Conservation (phyloP, 2,888 invertebrate species). For the Amiota minor region DNA sequence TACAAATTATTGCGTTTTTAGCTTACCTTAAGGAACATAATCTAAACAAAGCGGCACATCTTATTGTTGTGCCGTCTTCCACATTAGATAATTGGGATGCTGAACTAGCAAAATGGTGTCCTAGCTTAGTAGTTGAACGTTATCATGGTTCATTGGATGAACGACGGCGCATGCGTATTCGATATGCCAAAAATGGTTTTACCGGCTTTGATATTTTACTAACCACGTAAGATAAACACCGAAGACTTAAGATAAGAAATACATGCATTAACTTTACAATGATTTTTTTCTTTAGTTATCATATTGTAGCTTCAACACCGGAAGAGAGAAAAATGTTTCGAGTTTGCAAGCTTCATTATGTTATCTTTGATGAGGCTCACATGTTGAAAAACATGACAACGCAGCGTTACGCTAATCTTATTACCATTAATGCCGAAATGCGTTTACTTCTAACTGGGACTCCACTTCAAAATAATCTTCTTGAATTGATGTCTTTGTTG, state of each 20-base stretch:
- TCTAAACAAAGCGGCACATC: slow-evolving; percentile 84
- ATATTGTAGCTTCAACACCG: slow-evolving; percentile 80
- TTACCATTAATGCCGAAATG: slow-evolving; percentile 89
- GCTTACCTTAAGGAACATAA: slow-evolving; percentile 89
- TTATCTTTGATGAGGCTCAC: slow-evolving; percentile 97
- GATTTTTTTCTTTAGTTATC: slow-evolving; percentile 61
- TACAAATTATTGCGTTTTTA: slow-evolving; percentile 93
- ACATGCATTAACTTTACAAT: neutral
- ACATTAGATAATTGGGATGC: slow-evolving; percentile 92
- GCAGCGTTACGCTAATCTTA: slow-evolving; percentile 89
- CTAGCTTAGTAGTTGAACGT: slow-evolving; percentile 83
- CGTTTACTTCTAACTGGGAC: slow-evolving; percentile 94
- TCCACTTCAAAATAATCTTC: slow-evolving; percentile 94
- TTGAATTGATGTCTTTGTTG: slow-evolving; percentile 95
- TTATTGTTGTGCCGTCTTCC: slow-evolving; percentile 97
- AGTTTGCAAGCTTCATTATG: slow-evolving; percentile 90
- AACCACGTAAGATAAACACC: slow-evolving; percentile 82
- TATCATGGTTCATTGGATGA: slow-evolving; percentile 94
- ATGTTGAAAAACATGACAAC: slow-evolving; percentile 99
- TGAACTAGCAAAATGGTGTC: slow-evolving; percentile 86
- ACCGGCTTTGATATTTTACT: slow-evolving; percentile 87
- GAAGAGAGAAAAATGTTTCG: slow-evolving; percentile 94
- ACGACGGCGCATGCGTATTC: slow-evolving; percentile 82
- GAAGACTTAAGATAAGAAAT: neutral
- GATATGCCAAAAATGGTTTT: slow-evolving; percentile 82